Percentiles rank a stretch among this genome's conserved stretches.
Conservation (phyloP, 1,140 invertebrate species). For the Antheraea pernyi region DNA sequence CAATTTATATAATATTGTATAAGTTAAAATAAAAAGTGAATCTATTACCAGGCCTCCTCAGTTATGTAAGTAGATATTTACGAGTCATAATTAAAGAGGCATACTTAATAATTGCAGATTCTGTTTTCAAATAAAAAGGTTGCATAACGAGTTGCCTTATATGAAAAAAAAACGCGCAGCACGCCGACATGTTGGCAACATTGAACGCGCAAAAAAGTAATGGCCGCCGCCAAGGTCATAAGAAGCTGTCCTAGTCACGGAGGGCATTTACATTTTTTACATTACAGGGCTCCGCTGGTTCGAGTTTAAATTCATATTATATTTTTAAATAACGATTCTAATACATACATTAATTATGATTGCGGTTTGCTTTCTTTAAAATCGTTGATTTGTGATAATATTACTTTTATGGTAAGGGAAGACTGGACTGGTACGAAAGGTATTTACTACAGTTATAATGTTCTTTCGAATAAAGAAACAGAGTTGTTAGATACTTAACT, state of each 20-base stretch:
- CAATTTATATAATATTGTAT: neutral
- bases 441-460: conserved; percentile 16
- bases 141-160: conserved; percentile 64
- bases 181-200: conserved; percentile 72
- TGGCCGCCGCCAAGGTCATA: conserved; percentile 72
- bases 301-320: conserved; percentile 38
- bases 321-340: conserved; percentile 31
- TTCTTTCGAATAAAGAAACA: neutral
- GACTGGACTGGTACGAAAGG: neutral
- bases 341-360: conserved; percentile 25
- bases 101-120: conserved; percentile 9
- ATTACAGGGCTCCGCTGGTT: conserved; percentile 41
- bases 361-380: neutral
- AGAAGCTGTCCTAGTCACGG: conserved; percentile 75
- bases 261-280: conserved; percentile 75
- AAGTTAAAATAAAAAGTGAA: neutral
- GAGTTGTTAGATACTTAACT: neutral
- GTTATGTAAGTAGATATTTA: neutral
- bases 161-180: conserved; percentile 60
- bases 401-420: neutral
- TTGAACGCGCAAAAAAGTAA: conserved; percentile 77
- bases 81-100: neutral
- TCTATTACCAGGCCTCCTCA: neutral
- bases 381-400: neutral
- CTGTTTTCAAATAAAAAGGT: conserved; percentile 35